These are phyloP conservation scores for Helicoverpa zea DNA, from an alignment of 1,140 invertebrate genomes.

Conservation along the genomic window DNA sequence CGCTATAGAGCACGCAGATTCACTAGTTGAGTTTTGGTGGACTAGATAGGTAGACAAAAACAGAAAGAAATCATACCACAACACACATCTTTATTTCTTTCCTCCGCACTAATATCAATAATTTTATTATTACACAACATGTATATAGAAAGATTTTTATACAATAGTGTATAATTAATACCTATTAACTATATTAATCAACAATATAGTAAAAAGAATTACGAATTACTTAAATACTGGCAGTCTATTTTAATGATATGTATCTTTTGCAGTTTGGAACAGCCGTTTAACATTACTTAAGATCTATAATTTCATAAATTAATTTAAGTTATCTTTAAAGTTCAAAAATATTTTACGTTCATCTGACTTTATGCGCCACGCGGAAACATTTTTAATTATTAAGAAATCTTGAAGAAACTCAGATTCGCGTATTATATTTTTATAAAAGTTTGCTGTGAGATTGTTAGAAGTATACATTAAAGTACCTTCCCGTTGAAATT, in stretches of 20 bases:
- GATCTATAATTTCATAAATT: constrained; percentile 44
- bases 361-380: constrained; percentile 45
- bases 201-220: constrained; percentile 86
- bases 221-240: constrained; percentile 83
- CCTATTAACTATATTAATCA: constrained; percentile 82
- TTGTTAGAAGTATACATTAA: constrained; percentile 31
- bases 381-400: constrained; percentile 3
- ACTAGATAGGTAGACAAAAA: too few species aligned
- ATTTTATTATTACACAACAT: constrained; percentile 85
- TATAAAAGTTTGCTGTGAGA: constrained; percentile 50
- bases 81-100: constrained; percentile 83
- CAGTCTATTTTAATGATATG: constrained; percentile 86
- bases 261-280: constrained; percentile 85
- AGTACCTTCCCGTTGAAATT: constrained; percentile 30
- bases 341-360: constrained; percentile 47
- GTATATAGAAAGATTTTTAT: constrained; percentile 87
- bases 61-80: constrained; percentile 66
- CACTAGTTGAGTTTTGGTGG: too few species aligned
- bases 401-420: constrained; percentile 1
- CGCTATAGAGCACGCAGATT: too few species aligned
- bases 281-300: constrained; percentile 70
- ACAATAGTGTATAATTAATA: constrained; percentile 85
- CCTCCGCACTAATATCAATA: constrained; percentile 75
- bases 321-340: background rate
- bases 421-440: constrained; percentile 49